Evolutionary conservation across 2,888 invertebrate species (phyloP).

Genomic region (Habroteleia sp.): DNA sequence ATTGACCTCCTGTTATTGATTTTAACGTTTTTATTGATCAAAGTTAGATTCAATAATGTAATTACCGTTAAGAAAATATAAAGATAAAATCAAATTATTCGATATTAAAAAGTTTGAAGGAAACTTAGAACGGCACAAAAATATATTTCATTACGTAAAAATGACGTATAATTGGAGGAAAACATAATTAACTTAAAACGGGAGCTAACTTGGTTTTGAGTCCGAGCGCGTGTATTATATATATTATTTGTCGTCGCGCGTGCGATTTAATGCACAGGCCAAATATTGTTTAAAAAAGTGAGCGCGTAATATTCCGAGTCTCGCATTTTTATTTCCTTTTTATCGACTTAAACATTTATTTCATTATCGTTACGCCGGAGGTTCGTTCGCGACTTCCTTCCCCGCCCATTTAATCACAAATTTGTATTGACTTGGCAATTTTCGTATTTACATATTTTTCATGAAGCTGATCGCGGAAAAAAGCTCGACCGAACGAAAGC

Average conservation of each 20-base stretch:
- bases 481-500: slow-evolving; percentile 6
- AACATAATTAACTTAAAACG: slow-evolving; percentile 53
- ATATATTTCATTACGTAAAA: slow-evolving; percentile 58
- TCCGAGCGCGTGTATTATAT: slow-evolving; percentile 37
- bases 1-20: slow-evolving; percentile 52
- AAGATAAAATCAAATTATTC: slow-evolving; percentile 56
- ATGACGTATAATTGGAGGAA: slow-evolving; percentile 54
- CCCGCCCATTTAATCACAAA: slow-evolving; percentile 28
- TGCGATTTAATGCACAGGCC: slow-evolving; percentile 36
- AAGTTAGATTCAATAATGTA: slow-evolving; percentile 51
- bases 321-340: background rate
- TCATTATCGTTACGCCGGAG: slow-evolving; percentile 7
- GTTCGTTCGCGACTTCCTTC: background rate
- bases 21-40: slow-evolving; percentile 58
- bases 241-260: slow-evolving; percentile 23
- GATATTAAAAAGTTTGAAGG: slow-evolving; percentile 52
- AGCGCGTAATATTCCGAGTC: background rate
- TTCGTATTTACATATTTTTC: slow-evolving; percentile 27
- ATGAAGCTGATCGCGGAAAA: slow-evolving; percentile 13
- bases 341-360: slow-evolving; percentile 28
- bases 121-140: slow-evolving; percentile 40
- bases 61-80: slow-evolving; percentile 58
- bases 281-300: slow-evolving; percentile 18
- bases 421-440: slow-evolving; percentile 35
- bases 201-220: slow-evolving; percentile 36